Percentiles rank a stretch among this genome's conserved stretches.
Conservation (phyloP, 2,888 invertebrate species). For the Agrochola lota region DNA sequence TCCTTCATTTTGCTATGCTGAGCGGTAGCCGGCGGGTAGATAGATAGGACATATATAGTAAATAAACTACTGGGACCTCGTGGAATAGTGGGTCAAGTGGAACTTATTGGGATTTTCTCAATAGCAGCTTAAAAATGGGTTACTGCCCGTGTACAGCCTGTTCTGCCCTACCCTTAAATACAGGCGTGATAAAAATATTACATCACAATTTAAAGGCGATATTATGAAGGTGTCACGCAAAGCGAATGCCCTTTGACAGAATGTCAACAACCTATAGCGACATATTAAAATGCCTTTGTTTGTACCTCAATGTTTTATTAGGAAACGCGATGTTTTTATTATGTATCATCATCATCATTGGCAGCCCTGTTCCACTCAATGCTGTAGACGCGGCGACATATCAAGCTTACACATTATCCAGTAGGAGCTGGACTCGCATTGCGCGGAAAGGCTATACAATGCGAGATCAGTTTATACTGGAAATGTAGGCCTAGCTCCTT, state of each 20-base stretch:
- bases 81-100: neutral
- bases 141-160: neutral
- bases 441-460: neutral
- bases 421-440: neutral
- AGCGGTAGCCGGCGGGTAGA: neutral
- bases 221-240: neutral
- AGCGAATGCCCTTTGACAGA: slow-evolving; percentile 12
- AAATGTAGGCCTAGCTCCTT: neutral
- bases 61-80: too few species aligned
- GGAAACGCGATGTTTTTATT: neutral
- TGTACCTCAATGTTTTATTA: slow-evolving; percentile 1
- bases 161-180: neutral
- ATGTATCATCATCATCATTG: neutral
- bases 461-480: neutral
- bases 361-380: neutral
- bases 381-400: neutral
- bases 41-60: too few species aligned
- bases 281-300: slow-evolving; percentile 8
- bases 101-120: neutral
- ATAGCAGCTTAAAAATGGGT: neutral
- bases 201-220: neutral
- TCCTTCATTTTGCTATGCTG: neutral
- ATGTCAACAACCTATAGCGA: slow-evolving; percentile 13
- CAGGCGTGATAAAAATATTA: neutral
- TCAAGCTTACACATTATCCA: neutral